Evolutionary conservation across 2,113 vertebrate genomes (phyloP).

Genomic region (Bujurquina vittata): DNA sequence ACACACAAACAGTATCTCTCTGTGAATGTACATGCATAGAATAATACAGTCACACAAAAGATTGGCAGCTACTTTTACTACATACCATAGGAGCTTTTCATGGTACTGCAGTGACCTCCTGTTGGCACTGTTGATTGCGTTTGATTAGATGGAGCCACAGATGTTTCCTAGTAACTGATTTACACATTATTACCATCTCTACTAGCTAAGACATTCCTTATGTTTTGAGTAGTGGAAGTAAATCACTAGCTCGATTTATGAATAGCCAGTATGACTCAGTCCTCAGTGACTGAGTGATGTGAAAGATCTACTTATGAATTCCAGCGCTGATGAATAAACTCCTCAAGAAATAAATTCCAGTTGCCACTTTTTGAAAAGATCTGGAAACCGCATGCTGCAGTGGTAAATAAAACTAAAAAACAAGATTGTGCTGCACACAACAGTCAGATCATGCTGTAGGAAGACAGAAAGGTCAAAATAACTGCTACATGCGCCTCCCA

Average conservation of each 20-base stretch:
- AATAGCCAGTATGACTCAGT: constrained; percentile 7
- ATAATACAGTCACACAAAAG: not conserved
- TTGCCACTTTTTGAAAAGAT: constrained; percentile 14
- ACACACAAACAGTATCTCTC: not conserved
- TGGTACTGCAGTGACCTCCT: not conserved
- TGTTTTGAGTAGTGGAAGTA: not conserved
- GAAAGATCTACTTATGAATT: constrained; percentile 24
- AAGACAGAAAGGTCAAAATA: constrained; percentile 52
- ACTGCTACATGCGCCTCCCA: constrained; percentile 41
- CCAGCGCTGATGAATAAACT: constrained; percentile 50
- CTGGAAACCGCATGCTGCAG: constrained; percentile 12
- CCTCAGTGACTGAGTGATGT: constrained; percentile 18
- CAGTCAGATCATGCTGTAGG: not conserved
- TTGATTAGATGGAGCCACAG: not conserved
- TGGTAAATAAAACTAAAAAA: constrained; percentile 45
- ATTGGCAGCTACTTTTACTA: not conserved
- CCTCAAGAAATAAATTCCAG: constrained; percentile 41
- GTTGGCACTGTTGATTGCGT: not conserved
- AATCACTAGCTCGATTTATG: not conserved
- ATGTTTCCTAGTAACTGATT: constrained; percentile 7
- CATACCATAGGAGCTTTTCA: not conserved
- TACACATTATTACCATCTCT: not conserved
- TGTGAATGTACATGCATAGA: not conserved
- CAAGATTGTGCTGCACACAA: constrained; percentile 28
- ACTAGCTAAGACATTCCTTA: constrained; percentile 1